phyloP scores from a whole-genome alignment of 2,797 vertebrate species.

The Rhynchonycteris naso region DNA sequence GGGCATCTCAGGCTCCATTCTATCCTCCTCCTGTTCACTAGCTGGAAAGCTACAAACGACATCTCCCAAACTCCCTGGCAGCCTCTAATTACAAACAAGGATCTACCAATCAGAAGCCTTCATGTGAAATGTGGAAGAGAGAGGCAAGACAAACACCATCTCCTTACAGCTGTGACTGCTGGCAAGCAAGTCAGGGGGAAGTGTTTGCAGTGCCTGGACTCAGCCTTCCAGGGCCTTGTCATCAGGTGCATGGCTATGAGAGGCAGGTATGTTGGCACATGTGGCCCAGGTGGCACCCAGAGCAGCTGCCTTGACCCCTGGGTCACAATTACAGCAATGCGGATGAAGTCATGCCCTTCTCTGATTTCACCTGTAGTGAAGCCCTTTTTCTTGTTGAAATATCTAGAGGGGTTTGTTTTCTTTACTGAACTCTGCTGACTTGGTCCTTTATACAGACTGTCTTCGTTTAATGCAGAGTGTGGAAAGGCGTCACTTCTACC shows the following conservation, averaged over 20 bases:
- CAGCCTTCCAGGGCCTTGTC: neutral
- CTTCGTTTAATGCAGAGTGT: neutral
- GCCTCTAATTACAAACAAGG: neutral
- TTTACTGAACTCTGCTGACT: neutral
- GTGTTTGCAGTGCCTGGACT: neutral
- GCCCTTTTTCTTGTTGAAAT: neutral
- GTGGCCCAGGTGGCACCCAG: too few relatives aligned
- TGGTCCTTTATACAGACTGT: neutral
- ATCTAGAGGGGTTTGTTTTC: neutral
- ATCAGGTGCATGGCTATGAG: neutral
- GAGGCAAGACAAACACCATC: neutral
- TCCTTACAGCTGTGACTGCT: neutral
- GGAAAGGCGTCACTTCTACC: neutral
- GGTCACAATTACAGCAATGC: neutral
- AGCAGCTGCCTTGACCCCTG: neutral
- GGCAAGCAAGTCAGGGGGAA: neutral
- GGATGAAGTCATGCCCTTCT: neutral
- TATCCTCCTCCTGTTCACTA: neutral
- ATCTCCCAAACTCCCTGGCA: neutral
- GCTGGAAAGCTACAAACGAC: neutral
- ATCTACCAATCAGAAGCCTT: neutral
- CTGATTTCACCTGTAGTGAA: neutral
- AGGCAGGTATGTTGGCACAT: neutral
- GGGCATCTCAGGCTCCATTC: neutral
- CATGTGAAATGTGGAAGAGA: neutral